phyloP scores from a whole-genome alignment of 1,140 invertebrate species.

The Leptonema lineaticorne region DNA sequence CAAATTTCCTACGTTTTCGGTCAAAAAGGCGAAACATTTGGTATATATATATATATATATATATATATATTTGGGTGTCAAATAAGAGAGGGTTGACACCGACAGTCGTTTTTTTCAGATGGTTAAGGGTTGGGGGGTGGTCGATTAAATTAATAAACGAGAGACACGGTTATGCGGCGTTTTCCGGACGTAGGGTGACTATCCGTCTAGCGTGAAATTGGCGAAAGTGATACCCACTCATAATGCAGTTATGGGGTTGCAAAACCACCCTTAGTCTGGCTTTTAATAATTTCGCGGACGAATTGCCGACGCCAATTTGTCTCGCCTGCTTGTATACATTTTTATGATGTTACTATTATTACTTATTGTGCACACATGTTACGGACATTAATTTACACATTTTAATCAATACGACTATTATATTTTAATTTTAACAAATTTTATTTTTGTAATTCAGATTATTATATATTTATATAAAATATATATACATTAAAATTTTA shows the following conservation, averaged over 20 bases:
- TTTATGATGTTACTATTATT: no score
- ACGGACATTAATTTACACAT: no score
- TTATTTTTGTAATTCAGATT: not conserved
- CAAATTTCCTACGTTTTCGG: no score
- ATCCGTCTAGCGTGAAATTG: constrained; percentile 38
- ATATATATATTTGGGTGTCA: no score
- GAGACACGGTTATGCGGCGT: constrained; percentile 26
- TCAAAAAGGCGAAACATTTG: no score
- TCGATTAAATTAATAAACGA: constrained; percentile 16
- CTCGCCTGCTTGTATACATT: not conserved
- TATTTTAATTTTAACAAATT: not conserved
- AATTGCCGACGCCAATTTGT: constrained; percentile 15
- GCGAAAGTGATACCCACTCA: constrained; percentile 40
- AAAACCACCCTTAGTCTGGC: not conserved
- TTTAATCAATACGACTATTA: no score
- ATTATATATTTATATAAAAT: no score
- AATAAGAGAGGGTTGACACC: no score
- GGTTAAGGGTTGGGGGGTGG: not conserved
- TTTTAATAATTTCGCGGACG: constrained; percentile 16
- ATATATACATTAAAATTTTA: no score
- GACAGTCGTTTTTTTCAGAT: no score
- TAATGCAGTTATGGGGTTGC: constrained; percentile 16
- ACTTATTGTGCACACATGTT: no score
- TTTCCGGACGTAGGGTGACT: constrained; percentile 18
- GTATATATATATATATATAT: no score